Evolutionary conservation across 2,888 invertebrate genomes (phyloP).

Genomic region (Hypercompe scribonia): DNA sequence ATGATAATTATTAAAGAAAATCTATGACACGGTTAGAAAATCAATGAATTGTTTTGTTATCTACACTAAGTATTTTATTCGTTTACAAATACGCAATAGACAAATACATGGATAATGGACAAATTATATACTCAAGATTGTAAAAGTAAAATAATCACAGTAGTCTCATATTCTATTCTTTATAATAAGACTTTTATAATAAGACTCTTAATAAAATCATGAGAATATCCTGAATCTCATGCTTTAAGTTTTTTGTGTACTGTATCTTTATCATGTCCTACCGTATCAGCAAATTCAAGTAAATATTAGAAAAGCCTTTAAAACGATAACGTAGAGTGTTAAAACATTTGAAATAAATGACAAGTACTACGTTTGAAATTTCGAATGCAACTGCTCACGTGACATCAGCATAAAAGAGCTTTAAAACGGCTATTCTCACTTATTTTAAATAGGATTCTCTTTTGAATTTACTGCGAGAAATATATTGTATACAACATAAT

Average conservation of each 20-base stretch:
- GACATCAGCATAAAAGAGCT: conserved; percentile 45
- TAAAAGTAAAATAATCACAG: too few relatives aligned
- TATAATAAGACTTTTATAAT: too few relatives aligned
- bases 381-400: conserved; percentile 42
- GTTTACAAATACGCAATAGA: background rate
- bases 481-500: conserved; percentile 21
- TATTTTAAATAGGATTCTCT: conserved; percentile 25
- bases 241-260: background rate
- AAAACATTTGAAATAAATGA: conserved; percentile 38
- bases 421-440: conserved; percentile 35
- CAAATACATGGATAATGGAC: background rate
- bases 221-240: too few relatives aligned
- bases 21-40: background rate
- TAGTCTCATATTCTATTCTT: too few relatives aligned
- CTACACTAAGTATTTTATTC: background rate
- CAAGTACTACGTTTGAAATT: conserved; percentile 43
- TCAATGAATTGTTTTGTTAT: background rate
- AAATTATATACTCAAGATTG: background rate
- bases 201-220: too few relatives aligned
- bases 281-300: background rate
- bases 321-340: conserved; percentile 33
- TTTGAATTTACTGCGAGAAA: conserved; percentile 19
- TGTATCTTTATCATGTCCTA: background rate
- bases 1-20: background rate
- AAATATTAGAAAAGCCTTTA: conserved; percentile 21